Base-by-base conservation (phyloP, 2,888 invertebrate species). In the Drosophila silvestris region DNA sequence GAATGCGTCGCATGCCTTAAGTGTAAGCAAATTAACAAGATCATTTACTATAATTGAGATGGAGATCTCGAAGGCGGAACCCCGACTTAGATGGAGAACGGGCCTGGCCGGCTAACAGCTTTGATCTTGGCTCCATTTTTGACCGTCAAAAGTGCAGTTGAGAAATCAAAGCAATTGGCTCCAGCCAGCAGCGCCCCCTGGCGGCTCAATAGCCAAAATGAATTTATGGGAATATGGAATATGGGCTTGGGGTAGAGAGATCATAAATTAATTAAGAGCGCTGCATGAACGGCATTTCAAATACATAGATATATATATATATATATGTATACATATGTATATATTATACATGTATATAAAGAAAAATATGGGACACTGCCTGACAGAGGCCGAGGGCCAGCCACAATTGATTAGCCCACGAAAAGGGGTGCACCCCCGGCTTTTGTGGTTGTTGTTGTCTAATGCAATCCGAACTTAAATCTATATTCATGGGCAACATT, bases 21-120 rank as follows among this genome's bases (percentile, higher is more conserved):
- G 79, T 86, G 81, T 89, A 85, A 82, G 77, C 89, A 90, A 90
- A 89, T 91, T 91, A 91, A 90, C 91, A 80, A 89, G 83, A 87
- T 90, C 83, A 82, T 90, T 91, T 81, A 77, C 66, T 59, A 70
- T 77, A 90, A 85, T 89, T 86, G 84, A 76, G 83, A 81, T 83
- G 81, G 57, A 69, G 78, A 86, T 83, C 76, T 82, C 61, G 77
- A 66, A 76, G 87, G 79, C 87, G 89, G 79, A 71, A 73, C 83
- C 81, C 56, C 62, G 44, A 50, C 79, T 62, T 47, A 66, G 82
- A 66, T 81, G 66, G 70, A 58, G 56, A 70, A 54, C 68, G 37
- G 53, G 44, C 44, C 32, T 37, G 50, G 54, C 30, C 67, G 73
- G 63, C 63, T 33, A 51, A 50, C 59, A 50, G 70, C 78, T 78